Conservation (phyloP, 2,113 vertebrate genomes). For the Microtus richardsoni region DNA sequence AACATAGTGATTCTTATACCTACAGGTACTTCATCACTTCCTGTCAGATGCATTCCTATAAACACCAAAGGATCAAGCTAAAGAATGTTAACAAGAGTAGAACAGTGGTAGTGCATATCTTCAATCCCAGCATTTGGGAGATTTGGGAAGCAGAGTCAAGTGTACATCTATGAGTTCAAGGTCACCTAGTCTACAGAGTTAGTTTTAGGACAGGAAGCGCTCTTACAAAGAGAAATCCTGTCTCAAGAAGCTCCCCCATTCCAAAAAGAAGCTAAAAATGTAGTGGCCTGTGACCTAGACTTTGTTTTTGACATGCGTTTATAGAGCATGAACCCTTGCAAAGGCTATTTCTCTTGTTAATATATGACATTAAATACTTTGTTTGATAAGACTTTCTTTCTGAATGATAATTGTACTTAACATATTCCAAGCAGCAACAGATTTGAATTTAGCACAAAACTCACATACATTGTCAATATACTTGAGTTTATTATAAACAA, state of each 20-base stretch:
- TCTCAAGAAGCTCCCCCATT: not conserved
- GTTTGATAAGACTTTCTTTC: not conserved
- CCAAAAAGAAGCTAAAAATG: too few species aligned
- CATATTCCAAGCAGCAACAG: not conserved
- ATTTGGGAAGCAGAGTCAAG: too few species aligned
- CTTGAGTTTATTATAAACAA: not conserved
- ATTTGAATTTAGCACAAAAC: not conserved
- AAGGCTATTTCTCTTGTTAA: not conserved
- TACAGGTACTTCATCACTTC: not conserved
- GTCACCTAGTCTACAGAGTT: not conserved
- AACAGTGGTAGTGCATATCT: too few species aligned
- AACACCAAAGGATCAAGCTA: constrained; percentile 4
- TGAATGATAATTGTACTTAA: not conserved
- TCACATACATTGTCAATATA: not conserved
- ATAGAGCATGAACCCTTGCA: not conserved
- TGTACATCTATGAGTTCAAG: not conserved
- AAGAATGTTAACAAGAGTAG: not conserved
- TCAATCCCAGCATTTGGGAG: not conserved
- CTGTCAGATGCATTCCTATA: constrained; percentile 20
- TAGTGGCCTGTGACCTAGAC: constrained; percentile 20
- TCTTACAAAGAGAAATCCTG: not conserved
- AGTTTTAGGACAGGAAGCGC: not conserved
- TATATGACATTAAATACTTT: not conserved
- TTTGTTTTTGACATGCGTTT: not conserved
- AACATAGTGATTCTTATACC: not conserved